Percentiles rank a stretch among this genome's conserved stretches.
These are phyloP conservation scores for Yponomeuta cagnagella DNA, from an alignment of 2,888 invertebrate species.

Conservation along the genomic window DNA sequence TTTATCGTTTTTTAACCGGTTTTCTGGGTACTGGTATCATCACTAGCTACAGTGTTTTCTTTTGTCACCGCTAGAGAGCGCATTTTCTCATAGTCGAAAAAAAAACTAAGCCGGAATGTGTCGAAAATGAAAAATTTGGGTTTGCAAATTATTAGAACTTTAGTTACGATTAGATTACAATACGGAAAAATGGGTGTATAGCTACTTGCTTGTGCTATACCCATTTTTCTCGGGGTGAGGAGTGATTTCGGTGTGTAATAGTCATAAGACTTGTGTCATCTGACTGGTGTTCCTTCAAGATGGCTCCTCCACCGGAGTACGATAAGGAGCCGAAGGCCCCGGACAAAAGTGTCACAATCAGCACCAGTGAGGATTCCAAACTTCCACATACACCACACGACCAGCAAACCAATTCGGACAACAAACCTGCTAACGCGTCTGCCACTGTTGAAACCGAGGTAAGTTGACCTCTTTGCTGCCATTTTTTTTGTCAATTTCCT, in stretches of 20 bases:
- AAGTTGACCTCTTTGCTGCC: slow-evolving; percentile 53
- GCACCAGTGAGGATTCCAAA: slow-evolving; percentile 66
- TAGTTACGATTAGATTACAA: slow-evolving; percentile 51
- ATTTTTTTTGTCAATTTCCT: slow-evolving; percentile 30
- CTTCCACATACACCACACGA: slow-evolving; percentile 59
- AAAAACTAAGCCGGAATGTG: slow-evolving; percentile 66
- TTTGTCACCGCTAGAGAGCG: slow-evolving; percentile 25
- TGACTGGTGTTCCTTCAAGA: slow-evolving; percentile 78
- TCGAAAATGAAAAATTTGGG: slow-evolving; percentile 66
- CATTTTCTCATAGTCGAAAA: slow-evolving; percentile 35
- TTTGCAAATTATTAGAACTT: slow-evolving; percentile 60
- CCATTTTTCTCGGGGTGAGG: slow-evolving; percentile 42
- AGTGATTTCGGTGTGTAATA: slow-evolving; percentile 64
- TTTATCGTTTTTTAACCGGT: not conserved
- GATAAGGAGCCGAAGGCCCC: slow-evolving; percentile 85
- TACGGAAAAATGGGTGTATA: slow-evolving; percentile 53
- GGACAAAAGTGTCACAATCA: slow-evolving; percentile 75
- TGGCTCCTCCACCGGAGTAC: slow-evolving; percentile 87
- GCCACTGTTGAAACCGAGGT: slow-evolving; percentile 60
- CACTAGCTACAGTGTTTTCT: not conserved
- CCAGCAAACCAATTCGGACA: slow-evolving; percentile 56
- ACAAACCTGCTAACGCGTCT: slow-evolving; percentile 48
- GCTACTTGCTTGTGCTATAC: slow-evolving; percentile 50
- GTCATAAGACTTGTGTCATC: slow-evolving; percentile 76
- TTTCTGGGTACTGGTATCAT: no score